Conservation (phyloP, 2,888 invertebrate genomes). For the Megamerina dolium region DNA sequence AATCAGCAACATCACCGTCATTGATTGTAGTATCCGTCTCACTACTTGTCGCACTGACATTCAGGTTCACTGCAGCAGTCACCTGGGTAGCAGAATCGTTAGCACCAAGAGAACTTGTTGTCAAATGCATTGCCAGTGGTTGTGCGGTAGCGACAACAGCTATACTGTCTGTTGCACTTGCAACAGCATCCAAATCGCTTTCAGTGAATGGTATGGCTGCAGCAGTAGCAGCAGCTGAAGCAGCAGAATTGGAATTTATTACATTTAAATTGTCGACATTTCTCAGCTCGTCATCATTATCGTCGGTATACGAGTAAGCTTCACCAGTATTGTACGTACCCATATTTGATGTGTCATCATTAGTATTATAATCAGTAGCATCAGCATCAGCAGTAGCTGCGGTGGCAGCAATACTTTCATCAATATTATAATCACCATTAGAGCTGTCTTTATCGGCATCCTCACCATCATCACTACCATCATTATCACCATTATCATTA, state of each 20-base stretch:
- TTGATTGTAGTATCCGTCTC: too few relatives aligned
- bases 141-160: background rate
- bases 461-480: conserved; percentile 2
- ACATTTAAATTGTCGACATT: too few relatives aligned
- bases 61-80: too few relatives aligned
- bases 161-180: conserved; percentile 9
- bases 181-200: conserved; percentile 8
- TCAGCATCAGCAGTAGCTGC: conserved; percentile 7
- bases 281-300: too few relatives aligned
- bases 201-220: background rate
- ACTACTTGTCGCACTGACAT: too few relatives aligned
- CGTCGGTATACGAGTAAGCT: conserved; percentile 1
- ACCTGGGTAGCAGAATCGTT: too few relatives aligned
- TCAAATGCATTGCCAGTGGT: too few relatives aligned
- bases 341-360: background rate
- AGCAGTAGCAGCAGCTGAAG: background rate
- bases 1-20: too few relatives aligned
- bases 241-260: background rate
- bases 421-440: conserved; percentile 15
- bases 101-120: too few relatives aligned
- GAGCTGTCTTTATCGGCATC: conserved; percentile 23
- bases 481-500: conserved; percentile 1
- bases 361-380: conserved; percentile 10
- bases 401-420: conserved; percentile 18
- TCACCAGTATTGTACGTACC: background rate